Conservation (phyloP, 2,797 vertebrate genomes). For the Sciaenops ocellatus region DNA sequence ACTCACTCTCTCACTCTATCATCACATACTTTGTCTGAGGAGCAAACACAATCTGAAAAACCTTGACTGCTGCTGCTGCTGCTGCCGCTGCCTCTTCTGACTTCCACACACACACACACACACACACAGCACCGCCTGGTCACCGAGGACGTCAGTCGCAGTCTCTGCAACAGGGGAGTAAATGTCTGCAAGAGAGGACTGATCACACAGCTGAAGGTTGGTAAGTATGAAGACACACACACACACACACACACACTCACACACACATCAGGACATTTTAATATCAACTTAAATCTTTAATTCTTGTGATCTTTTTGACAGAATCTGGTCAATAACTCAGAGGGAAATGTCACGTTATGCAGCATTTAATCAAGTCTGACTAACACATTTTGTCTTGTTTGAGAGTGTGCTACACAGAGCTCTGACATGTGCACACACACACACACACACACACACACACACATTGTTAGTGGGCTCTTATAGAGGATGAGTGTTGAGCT, state of each 20-base stretch:
- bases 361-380: conserved; percentile 9
- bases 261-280: neutral
- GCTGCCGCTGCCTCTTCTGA: conserved; percentile 25
- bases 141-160: conserved; percentile 42
- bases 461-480: conserved; percentile 35
- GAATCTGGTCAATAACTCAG: neutral
- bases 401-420: neutral
- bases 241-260: neutral
- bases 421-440: conserved; percentile 12
- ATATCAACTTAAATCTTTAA: neutral
- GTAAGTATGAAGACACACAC: conserved; percentile 48
- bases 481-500: conserved; percentile 40
- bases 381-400: neutral
- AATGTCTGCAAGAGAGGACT: conserved; percentile 55
- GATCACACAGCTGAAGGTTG: conserved; percentile 28
- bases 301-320: neutral
- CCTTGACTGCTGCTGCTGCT: conserved; percentile 55
- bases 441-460: conserved; percentile 16
- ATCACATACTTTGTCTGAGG: conserved; percentile 61
- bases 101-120: conserved; percentile 8
- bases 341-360: neutral
- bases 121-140: conserved; percentile 24
- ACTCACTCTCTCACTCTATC: conserved; percentile 9
- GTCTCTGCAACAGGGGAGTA: conserved; percentile 50
- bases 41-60: conserved; percentile 59